These are phyloP conservation scores for Falco berigora DNA, from an alignment of 2,797 vertebrate species.

Conservation along the genomic window DNA sequence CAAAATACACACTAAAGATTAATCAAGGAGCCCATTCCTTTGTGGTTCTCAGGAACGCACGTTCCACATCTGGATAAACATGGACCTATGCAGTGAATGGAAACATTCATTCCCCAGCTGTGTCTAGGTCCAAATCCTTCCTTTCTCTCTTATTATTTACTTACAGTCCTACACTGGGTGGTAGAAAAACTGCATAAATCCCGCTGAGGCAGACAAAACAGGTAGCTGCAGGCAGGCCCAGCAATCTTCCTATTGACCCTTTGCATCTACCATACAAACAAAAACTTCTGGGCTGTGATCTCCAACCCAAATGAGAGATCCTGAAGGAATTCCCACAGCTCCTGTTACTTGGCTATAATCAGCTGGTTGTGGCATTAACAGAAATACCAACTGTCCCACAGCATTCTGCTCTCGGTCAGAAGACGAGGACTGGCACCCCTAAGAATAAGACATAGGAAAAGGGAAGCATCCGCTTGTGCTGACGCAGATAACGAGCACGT, in stretches of 20 bases:
- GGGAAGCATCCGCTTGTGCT: background rate
- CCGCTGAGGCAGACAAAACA: background rate
- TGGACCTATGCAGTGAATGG: background rate
- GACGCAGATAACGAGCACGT: background rate
- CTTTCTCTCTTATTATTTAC: background rate
- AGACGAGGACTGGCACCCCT: background rate
- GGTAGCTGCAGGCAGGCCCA: background rate
- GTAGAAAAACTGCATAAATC: background rate
- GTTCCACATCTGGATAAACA: constrained; percentile 52
- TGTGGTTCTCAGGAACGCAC: background rate
- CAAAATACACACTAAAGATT: background rate
- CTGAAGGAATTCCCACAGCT: background rate
- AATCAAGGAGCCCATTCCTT: background rate
- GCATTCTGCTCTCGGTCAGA: background rate
- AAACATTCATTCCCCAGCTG: constrained; percentile 17
- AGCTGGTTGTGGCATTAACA: background rate
- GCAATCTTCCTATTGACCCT: background rate
- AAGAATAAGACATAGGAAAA: background rate
- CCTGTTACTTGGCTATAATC: background rate
- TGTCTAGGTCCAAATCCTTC: background rate
- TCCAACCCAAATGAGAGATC: background rate
- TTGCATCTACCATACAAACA: background rate
- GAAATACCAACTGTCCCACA: background rate
- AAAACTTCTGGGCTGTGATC: background rate
- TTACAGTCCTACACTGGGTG: background rate